phyloP scores from a whole-genome alignment of 2,113 vertebrate genomes.

The Mohoua ochrocephala region DNA sequence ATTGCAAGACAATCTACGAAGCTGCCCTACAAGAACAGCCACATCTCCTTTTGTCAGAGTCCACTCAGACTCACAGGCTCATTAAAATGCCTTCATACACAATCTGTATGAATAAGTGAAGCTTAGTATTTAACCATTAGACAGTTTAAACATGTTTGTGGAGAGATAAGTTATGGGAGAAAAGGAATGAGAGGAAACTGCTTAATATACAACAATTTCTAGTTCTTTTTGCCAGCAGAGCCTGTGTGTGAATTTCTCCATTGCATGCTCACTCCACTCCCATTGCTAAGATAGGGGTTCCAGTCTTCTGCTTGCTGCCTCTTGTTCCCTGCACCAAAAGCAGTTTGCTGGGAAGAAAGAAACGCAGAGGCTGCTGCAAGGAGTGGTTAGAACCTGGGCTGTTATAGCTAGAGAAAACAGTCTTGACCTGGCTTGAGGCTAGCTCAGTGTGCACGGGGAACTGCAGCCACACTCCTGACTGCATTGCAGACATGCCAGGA shows the following conservation, averaged over 20 bases:
- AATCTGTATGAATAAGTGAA: background rate
- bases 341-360: background rate
- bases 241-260: background rate
- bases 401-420: background rate
- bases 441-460: background rate
- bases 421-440: background rate
- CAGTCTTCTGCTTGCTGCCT: background rate
- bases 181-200: background rate
- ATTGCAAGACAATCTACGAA: background rate
- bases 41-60: background rate
- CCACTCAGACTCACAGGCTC: background rate
- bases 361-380: background rate
- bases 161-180: background rate
- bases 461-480: background rate
- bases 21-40: background rate
- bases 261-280: background rate
- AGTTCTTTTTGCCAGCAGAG: background rate
- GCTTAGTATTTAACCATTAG: background rate
- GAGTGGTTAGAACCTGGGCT: background rate
- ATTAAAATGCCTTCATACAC: background rate
- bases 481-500: background rate
- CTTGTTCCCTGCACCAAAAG: background rate
- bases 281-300: background rate
- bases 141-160: background rate
- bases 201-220: background rate